phyloP scores from a whole-genome alignment of 1,140 invertebrate species.

The Spodoptera litura region DNA sequence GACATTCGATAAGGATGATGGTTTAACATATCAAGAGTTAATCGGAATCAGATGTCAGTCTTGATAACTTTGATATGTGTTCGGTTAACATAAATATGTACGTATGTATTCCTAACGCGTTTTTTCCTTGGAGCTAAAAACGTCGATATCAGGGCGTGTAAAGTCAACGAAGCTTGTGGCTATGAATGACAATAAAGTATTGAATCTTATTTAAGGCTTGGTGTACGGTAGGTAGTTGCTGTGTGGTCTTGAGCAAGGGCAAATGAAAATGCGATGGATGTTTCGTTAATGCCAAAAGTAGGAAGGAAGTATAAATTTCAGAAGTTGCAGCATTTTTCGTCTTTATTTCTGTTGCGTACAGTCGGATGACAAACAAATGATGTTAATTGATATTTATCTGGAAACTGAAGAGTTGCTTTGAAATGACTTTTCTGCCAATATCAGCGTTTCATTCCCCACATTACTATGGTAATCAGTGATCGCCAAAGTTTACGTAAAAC shows the following conservation, averaged over 20 bases:
- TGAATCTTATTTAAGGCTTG: neutral
- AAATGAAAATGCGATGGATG: neutral
- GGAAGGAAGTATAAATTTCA: no score
- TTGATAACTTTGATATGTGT: slow-evolving; percentile 5
- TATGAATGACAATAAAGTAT: slow-evolving; percentile 15
- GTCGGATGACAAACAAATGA: no score
- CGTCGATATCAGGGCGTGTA: slow-evolving; percentile 26
- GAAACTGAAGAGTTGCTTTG: no score
- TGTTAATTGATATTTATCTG: no score
- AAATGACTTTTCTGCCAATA: no score
- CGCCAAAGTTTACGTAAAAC: slow-evolving; percentile 13
- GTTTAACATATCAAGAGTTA: slow-evolving; percentile 10
- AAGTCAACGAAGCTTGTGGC: neutral
- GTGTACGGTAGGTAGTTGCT: neutral
- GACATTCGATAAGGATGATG: slow-evolving; percentile 14
- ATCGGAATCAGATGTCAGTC: slow-evolving; percentile 23
- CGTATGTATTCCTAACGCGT: slow-evolving; percentile 18
- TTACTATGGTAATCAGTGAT: slow-evolving; percentile 37
- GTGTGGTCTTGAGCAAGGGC: neutral
- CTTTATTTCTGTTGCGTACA: no score
- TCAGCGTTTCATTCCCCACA: neutral
- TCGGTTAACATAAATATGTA: neutral
- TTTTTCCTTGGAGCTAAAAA: slow-evolving; percentile 11
- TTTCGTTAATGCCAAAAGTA: no score
- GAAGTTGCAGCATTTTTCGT: no score